Evolutionary conservation across 1,140 invertebrate species (phyloP), one percentile per base, ranked within the genome.

Genomic region (Cotesia glomerata): DNA sequence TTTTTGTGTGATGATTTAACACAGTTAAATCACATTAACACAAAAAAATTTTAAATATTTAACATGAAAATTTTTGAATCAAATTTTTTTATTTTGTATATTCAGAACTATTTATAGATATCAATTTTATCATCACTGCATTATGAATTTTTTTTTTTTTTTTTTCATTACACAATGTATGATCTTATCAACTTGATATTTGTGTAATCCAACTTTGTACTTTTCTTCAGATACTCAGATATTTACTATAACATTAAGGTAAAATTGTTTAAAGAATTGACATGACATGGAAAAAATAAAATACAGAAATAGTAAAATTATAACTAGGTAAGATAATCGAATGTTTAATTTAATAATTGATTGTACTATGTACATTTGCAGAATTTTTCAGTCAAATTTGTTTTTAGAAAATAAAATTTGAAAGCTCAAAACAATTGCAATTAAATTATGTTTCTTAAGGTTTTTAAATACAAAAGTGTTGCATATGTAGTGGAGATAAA

Each of bases 401-500:
- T 8, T 45, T 45, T 45, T 5, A 26, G 1, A 26, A 26, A 26
- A 26, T 26, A 26, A 45, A 45, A 45, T 45, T 9, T 45, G 1
- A 9, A 5, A 45, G 39, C 39, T 45, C 5, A 8, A 7, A 45
- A 11, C 7, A 45, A 8, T 45, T 2, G 4, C 39, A 45, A 45
- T 9, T 45, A 2, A 9, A 7, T 45, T 45, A 9, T 45, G 4
- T 7, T 45, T 45, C 11, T 45, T 9, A 45, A 45, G 11, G 8
- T 45, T 45, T 5, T 45, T 45, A 45, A 8, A 45, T 36, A 65
- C 63, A 39, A 65, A 65, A 65, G 11, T n/a, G n/a, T 9, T 65
- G 63, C 36, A 49, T 45, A 65, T 16, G 18, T 14, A 34, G 8
- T 26, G 52, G 34, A 67, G 65, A 54, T 67, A 67, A 67, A 67